Evolutionary conservation across 1,140 invertebrate species (phyloP).

Genomic region (Ostrea edulis): DNA sequence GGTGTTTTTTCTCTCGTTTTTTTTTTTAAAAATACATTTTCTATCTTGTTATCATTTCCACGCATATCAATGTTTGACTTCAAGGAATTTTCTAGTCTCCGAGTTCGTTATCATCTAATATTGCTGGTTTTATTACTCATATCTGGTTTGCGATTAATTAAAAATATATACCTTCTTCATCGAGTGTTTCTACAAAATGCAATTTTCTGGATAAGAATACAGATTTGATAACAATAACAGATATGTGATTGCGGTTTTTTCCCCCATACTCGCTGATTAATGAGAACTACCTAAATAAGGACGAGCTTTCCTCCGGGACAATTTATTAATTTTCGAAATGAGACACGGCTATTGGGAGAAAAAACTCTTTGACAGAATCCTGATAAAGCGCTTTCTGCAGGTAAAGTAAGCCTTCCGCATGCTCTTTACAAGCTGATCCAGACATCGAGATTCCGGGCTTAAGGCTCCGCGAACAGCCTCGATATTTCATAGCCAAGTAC

Average conservation of each 20-base stretch:
- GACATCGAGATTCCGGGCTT: background rate
- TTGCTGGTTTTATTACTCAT: no score
- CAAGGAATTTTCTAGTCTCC: no score
- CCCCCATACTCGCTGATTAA: background rate
- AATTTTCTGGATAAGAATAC: background rate
- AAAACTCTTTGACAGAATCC: background rate
- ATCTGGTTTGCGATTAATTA: no score
- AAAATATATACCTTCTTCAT: no score
- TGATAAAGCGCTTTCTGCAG: conserved; percentile 29
- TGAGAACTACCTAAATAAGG: background rate
- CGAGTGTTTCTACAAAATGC: background rate
- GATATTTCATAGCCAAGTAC: background rate
- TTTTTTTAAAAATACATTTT: no score
- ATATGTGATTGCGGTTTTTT: background rate
- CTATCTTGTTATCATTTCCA: no score
- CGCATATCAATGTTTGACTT: no score
- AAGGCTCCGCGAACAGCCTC: background rate
- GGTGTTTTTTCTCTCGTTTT: no score
- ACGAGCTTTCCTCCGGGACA: background rate
- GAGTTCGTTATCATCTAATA: no score
- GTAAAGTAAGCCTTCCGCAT: background rate
- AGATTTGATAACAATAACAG: background rate
- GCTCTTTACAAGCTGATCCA: background rate
- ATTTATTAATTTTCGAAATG: background rate
- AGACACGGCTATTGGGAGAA: background rate